Base-by-base conservation (phyloP, 1,140 invertebrate species). In the Zeugodacus cucurbitae region DNA sequence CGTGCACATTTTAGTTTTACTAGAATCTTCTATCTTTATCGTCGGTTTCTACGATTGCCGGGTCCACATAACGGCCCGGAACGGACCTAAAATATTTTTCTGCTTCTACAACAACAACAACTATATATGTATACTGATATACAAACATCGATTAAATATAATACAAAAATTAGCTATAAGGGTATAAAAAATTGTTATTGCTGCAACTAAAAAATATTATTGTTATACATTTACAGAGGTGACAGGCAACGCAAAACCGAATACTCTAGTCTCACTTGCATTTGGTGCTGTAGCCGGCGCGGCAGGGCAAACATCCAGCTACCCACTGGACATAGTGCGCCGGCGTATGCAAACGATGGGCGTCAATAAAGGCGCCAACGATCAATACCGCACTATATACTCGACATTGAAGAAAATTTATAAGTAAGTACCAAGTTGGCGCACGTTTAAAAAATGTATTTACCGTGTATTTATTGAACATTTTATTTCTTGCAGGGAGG, bases 271-370 rank as follows among this genome's bases (percentile, higher is more conserved):
- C 32, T 95, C 96, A 89, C 93, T 99, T 90, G 90, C 95, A 86
- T 98, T 97, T 94, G 99, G 99, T 37, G 99, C 98, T 59, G 93
- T 97, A 37, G 98, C 99, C 85, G 99, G 99, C 44, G 95, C 99
- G 88, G 94, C 98, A 37, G 98, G 98, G n/a, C 99, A 99, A 94
- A 97, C 97, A 2, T 96, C 97, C 48, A 99, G 98, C 67, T 99
- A 99, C 94, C 99, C 99, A 22, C 94, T 93, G 87, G 93, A 93
- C 87, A 93, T 94, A 90, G 92, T 94, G 57, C 90, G 92, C 29
- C 88, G 92, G 67, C 90, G 92, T 14, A 94, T 94, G 92, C 93
- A 94, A 89, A 93, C 93, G 44, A 92, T 92, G 89, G 91, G 92
- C 20, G 89, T 93, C 8, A 90, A 89, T 74, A 87, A 89, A 57